Conservation (phyloP, 2,797 vertebrate species). For the Microctenopoma steveboyesi region DNA sequence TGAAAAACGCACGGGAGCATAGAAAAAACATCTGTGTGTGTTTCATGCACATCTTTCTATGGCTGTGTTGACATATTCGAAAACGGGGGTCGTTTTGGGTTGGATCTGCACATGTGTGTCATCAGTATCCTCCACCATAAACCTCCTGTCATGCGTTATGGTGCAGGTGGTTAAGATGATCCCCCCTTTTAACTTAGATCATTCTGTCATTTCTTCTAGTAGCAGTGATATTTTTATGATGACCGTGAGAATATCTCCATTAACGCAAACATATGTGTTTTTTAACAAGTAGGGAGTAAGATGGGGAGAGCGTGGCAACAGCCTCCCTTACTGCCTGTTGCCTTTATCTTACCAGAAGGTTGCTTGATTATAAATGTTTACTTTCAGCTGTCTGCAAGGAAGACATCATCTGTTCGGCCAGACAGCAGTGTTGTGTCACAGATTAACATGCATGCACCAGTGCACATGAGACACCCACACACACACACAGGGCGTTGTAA, state of each 20-base stretch:
- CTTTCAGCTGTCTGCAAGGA: neutral
- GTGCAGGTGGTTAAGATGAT: too few species aligned
- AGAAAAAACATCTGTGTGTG: slow-evolving; percentile 43
- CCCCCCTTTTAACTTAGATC: too few species aligned
- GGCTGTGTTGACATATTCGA: neutral
- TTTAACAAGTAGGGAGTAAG: neutral
- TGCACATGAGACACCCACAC: slow-evolving; percentile 4
- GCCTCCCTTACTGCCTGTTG: neutral
- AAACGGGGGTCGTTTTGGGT: neutral
- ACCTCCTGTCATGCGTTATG: too few species aligned
- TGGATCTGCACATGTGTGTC: neutral
- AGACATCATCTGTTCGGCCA: slow-evolving; percentile 32
- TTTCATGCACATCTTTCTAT: slow-evolving; percentile 14
- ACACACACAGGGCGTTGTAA: slow-evolving; percentile 5
- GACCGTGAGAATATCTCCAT: neutral
- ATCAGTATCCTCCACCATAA: too few species aligned
- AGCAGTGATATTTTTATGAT: neutral
- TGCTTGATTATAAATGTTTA: neutral
- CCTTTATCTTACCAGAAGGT: neutral
- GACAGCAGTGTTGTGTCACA: slow-evolving; percentile 18
- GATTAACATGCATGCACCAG: slow-evolving; percentile 42
- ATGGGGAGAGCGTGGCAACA: neutral
- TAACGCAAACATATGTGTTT: neutral
- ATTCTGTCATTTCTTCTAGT: neutral
- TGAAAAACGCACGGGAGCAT: slow-evolving; percentile 53